Evolutionary conservation across 2,797 vertebrate genomes (phyloP).

Genomic region (Carduelis carduelis): DNA sequence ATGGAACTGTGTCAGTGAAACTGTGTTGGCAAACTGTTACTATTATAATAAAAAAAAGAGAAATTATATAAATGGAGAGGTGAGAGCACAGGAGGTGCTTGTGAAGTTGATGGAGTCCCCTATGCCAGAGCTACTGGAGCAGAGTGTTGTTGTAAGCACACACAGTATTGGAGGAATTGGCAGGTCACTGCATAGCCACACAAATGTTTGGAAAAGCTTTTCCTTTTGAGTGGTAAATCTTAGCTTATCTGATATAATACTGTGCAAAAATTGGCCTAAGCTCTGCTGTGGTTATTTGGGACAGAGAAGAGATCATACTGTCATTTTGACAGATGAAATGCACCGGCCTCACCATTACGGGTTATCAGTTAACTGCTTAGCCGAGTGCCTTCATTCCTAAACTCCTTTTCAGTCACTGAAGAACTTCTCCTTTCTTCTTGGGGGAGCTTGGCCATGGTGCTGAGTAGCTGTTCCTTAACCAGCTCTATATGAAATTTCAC

Average conservation of each 20-base stretch:
- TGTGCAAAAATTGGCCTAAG: neutral
- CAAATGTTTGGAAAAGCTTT: neutral
- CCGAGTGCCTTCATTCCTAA: neutral
- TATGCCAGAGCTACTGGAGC: neutral
- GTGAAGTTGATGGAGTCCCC: neutral
- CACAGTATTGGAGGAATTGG: neutral
- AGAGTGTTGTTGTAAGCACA: neutral
- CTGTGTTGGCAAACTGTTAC: neutral
- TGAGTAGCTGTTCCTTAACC: neutral
- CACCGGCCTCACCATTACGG: fast-evolving
- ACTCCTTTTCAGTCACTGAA: neutral
- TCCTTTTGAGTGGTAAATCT: neutral
- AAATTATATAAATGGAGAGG: neutral
- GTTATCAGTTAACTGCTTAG: neutral
- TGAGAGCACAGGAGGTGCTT: neutral
- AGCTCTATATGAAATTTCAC: neutral
- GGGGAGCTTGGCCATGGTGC: neutral
- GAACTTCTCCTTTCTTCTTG: neutral
- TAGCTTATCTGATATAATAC: neutral
- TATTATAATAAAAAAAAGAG: neutral
- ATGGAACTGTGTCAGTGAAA: neutral
- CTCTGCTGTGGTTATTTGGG: neutral
- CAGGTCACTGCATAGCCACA: neutral
- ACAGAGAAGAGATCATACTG: neutral
- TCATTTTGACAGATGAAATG: neutral